Evolutionary conservation across 2,888 invertebrate species (phyloP).

Genomic region (Deilephila elpenor): DNA sequence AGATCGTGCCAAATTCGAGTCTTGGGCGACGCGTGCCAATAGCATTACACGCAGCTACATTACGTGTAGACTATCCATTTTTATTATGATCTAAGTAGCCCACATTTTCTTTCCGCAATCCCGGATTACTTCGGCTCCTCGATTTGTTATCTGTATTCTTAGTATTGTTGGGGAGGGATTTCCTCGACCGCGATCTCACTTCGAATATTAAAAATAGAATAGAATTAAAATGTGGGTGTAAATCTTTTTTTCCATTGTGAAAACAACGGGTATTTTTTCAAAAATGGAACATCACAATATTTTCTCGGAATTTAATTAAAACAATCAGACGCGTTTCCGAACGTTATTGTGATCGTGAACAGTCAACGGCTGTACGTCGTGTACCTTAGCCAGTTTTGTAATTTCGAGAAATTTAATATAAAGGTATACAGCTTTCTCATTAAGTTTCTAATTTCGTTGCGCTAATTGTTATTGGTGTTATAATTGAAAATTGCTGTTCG

Average conservation of each 20-base stretch:
- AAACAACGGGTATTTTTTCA: background rate
- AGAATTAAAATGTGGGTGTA: background rate
- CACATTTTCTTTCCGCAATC: constrained; percentile 38
- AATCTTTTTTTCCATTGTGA: background rate
- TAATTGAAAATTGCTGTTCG: background rate
- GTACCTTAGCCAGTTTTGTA: constrained; percentile 13
- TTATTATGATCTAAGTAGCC: constrained; percentile 45
- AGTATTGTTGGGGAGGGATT: constrained; percentile 1
- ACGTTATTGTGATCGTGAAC: constrained; percentile 24
- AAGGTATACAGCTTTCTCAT: constrained; percentile 5
- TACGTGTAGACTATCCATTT: constrained; percentile 39
- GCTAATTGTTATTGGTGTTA: background rate
- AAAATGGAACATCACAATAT: background rate
- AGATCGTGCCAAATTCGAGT: constrained; percentile 8
- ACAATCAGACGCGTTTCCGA: constrained; percentile 13
- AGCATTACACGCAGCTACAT: background rate
- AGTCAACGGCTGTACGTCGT: constrained; percentile 19
- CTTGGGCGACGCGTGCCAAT: constrained; percentile 4
- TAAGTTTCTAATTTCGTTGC: constrained; percentile 17
- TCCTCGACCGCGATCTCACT: constrained; percentile 12
- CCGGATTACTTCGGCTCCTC: constrained; percentile 40
- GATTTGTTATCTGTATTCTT: constrained; percentile 40
- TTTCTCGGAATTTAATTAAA: constrained; percentile 11
- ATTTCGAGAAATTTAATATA: constrained; percentile 28
- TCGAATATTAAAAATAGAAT: constrained; percentile 17